These are phyloP conservation scores for Spermophilus dauricus DNA, from an alignment of 2,113 vertebrate species.

Conservation along the genomic window DNA sequence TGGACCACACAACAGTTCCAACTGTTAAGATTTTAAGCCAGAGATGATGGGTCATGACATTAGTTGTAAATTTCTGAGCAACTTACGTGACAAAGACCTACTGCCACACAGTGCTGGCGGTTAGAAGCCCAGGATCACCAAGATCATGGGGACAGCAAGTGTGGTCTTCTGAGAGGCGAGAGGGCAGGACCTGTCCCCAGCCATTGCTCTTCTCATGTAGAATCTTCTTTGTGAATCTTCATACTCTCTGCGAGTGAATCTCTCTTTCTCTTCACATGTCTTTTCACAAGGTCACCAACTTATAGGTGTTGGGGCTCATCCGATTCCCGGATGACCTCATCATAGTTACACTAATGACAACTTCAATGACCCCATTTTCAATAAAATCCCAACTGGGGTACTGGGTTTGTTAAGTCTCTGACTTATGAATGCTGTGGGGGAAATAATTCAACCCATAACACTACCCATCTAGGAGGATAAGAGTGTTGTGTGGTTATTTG, in stretches of 20 bases:
- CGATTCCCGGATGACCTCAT: neutral
- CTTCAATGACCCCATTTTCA: neutral
- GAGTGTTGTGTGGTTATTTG: neutral
- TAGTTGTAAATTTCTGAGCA: neutral
- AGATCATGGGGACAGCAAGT: neutral
- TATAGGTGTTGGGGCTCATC: no score
- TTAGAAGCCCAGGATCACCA: no score
- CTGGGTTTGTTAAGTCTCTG: neutral
- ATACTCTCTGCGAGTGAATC: neutral
- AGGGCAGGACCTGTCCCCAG: neutral
- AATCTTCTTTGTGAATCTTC: no score
- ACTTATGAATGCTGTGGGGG: neutral
- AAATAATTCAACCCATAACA: neutral
- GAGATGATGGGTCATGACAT: neutral
- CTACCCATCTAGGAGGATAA: neutral
- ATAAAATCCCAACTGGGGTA: neutral
- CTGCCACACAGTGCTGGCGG: neutral
- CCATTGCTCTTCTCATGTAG: fast-evolving
- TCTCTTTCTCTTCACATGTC: neutral
- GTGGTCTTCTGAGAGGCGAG: neutral
- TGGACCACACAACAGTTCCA: neutral
- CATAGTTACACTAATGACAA: no score
- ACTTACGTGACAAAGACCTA: neutral
- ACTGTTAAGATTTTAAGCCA: neutral
- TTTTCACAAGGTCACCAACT: neutral